phyloP scores from a whole-genome alignment of 2,888 invertebrate species.

The Fissipunctia ypsillon region DNA sequence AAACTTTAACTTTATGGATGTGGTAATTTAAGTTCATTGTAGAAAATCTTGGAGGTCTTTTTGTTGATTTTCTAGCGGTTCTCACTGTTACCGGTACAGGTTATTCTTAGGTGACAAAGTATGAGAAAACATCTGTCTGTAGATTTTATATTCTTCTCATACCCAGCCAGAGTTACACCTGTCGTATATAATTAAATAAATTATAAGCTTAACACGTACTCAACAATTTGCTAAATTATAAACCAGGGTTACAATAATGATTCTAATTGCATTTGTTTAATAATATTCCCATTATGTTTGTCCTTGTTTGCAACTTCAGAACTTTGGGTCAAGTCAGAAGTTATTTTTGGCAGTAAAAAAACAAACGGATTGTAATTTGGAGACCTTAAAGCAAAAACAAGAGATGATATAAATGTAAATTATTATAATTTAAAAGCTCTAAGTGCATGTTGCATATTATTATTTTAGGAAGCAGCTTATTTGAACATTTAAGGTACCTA shows the following conservation, averaged over 20 bases:
- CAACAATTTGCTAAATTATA: constrained; percentile 34
- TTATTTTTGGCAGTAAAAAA: not conserved
- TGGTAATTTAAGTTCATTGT: not conserved
- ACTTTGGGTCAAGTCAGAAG: not conserved
- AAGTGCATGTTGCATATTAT: not conserved
- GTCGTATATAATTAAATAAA: constrained; percentile 18
- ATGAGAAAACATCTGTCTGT: not conserved
- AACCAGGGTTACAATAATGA: constrained; percentile 11
- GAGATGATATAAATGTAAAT: not conserved
- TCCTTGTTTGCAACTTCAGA: constrained; percentile 34
- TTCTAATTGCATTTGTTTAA: constrained; percentile 19
- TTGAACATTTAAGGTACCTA: not conserved
- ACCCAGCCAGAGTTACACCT: not conserved
- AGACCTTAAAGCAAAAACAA: not conserved
- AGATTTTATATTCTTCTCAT: not conserved
- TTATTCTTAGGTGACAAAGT: not conserved
- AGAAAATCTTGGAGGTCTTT: not conserved
- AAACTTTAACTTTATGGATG: not conserved
- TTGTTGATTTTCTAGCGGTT: not conserved
- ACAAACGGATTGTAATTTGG: constrained; percentile 3
- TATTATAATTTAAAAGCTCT: not conserved
- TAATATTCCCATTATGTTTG: constrained; percentile 19
- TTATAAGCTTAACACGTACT: not conserved
- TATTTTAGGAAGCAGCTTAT: not conserved
- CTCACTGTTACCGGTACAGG: not conserved